Evolutionary conservation across 2,113 vertebrate species (phyloP).

Genomic region (Bungarus multicinctus): DNA sequence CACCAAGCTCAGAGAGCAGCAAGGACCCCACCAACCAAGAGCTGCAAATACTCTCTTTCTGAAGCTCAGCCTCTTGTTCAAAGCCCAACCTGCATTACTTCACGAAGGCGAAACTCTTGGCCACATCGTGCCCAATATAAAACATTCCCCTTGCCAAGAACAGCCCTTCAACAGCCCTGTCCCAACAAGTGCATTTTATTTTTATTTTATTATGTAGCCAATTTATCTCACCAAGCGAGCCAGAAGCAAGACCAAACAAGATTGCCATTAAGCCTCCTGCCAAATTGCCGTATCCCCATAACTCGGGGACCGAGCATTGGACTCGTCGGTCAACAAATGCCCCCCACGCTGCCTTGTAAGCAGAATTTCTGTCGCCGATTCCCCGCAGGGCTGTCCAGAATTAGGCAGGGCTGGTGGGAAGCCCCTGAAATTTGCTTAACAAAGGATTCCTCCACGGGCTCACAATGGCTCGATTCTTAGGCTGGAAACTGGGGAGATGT

Average conservation of each 20-base stretch:
- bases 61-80: not conserved
- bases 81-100: not conserved
- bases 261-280: not conserved
- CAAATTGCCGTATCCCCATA: not conserved
- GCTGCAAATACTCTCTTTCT: no score
- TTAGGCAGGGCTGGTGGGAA: no score
- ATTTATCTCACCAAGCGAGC: not conserved
- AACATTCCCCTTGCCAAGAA: not conserved
- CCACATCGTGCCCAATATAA: not conserved
- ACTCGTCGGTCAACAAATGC: not conserved
- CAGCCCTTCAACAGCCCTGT: no score
- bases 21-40: no score
- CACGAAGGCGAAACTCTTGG: not conserved
- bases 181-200: not conserved
- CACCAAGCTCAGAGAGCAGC: not conserved
- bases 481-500: slow-evolving; percentile 39
- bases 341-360: not conserved
- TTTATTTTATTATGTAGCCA: not conserved
- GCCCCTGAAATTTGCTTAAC: slow-evolving; percentile 66
- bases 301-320: not conserved
- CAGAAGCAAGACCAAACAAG: not conserved
- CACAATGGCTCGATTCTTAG: slow-evolving; percentile 71
- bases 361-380: no score
- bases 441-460: slow-evolving; percentile 55
- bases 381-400: not conserved